Evolutionary conservation across 2,888 invertebrate genomes (phyloP), one percentile per base, ranked within the genome.

Genomic region (Caenorhabditis sp.): DNA sequence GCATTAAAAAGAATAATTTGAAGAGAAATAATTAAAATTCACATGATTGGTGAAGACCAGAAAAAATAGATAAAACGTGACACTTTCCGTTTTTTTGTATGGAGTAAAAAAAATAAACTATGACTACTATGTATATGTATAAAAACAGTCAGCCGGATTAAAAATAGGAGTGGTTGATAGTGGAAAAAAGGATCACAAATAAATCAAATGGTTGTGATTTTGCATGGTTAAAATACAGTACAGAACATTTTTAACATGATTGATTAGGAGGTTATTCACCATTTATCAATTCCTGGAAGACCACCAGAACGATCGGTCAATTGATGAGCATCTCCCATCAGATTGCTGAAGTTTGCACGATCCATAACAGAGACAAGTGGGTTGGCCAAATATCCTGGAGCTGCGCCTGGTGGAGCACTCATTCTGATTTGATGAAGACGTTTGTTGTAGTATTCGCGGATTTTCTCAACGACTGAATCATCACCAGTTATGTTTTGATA

Each of bases 391-490:
- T 72, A 72, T 17, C 72, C 72, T 12, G 72, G 72, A 36, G 72
- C 72, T 0, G 72, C 67, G 7, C 72, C 72, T 4, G 72, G 72
- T 25, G 72, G 72, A 10, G 63, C 63, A n/a, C 53, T 53, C n/a
- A 72, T 59, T 5, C 72, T 54, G 7, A 38, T 43, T 23, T 38
- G 25, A 23, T 50, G 63, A 25, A 50, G n/a, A 23, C 58, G 56
- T 25, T 64, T 64, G 49, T 56, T 43, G 25, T 57, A 27, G 26
- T 58, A 50, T 36, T 64, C 64, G 49, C 57, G 56, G 17, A 64
- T 38, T 20, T 54, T 56, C 21, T 56, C 56, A 57, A 64, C 56
- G 27, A 57, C 56, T 12, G 25, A 25, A 43, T 38, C 56, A 23
- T 64, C 64, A 23, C 21, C 43, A 5, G 58, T 57, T 7, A 50